A percentile compares a stretch with the other conserved stretches of the same genome.
These are phyloP conservation scores for Drosophila lacertosa DNA, from an alignment of 1,140 invertebrate genomes.

Conservation along the genomic window DNA sequence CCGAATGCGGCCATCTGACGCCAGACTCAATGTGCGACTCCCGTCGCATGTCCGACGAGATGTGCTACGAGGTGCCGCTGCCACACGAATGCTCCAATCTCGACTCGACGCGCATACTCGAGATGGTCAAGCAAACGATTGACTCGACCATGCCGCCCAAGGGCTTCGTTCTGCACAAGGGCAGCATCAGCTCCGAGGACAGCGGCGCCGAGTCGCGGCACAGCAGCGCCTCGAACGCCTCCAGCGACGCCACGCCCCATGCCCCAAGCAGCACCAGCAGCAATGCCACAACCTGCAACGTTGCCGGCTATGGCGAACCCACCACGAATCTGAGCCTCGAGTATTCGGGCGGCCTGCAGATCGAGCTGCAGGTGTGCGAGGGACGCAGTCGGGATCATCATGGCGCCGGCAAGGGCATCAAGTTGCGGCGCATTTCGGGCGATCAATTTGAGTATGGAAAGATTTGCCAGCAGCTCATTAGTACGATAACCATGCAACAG, in stretches of 20 bases:
- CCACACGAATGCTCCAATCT: constrained; percentile 91
- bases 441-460: constrained; percentile 95
- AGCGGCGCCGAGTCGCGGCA: constrained; percentile 63
- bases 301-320: constrained; percentile 53
- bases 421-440: constrained; percentile 95
- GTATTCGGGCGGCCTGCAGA: constrained; percentile 94
- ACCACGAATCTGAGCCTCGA: constrained; percentile 88
- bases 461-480: constrained; percentile 95
- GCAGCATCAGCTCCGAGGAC: constrained; percentile 67
- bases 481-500: constrained; percentile 91
- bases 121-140: constrained; percentile 92
- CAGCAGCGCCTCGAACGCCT: constrained; percentile 69
- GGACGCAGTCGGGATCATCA: constrained; percentile 89
- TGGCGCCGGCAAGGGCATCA: constrained; percentile 89
- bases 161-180: constrained; percentile 86
- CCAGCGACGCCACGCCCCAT: constrained; percentile 48
- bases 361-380: constrained; percentile 93
- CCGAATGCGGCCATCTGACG: constrained; percentile 78
- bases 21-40: constrained; percentile 83
- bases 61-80: constrained; percentile 89
- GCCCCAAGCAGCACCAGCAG: constrained; percentile 12
- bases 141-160: constrained; percentile 91
- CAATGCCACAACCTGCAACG: background rate
- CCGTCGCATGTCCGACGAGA: constrained; percentile 84
- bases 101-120: constrained; percentile 91